Evolutionary conservation across 2,888 invertebrate species (phyloP).

Genomic region (Acronicta psi): DNA sequence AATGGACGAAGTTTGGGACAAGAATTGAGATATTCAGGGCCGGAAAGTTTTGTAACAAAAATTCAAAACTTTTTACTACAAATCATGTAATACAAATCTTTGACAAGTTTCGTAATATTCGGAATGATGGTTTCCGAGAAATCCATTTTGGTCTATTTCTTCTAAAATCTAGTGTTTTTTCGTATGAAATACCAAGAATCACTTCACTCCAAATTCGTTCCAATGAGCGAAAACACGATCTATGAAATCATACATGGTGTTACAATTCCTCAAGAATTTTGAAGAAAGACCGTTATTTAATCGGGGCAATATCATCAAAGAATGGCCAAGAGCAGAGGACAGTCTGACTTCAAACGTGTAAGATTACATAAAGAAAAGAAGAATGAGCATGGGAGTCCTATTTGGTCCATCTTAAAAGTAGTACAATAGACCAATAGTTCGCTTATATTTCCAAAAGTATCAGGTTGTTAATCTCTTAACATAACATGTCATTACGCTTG

Average conservation of each 20-base stretch:
- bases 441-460: too few species aligned
- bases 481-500: too few species aligned
- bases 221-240: background rate
- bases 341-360: too few species aligned
- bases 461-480: too few species aligned
- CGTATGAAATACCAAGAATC: background rate
- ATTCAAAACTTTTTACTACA: slow-evolving; percentile 3
- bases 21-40: slow-evolving; percentile 10
- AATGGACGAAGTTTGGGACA: slow-evolving; percentile 14
- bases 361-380: too few species aligned
- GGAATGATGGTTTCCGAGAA: background rate
- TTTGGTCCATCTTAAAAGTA: too few species aligned
- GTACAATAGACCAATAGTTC: too few species aligned
- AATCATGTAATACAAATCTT: background rate
- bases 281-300: background rate
- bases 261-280: background rate
- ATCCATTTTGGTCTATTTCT: background rate
- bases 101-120: slow-evolving; percentile 1
- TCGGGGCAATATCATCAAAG: too few species aligned
- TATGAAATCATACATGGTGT: background rate
- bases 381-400: too few species aligned
- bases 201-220: background rate
- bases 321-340: too few species aligned
- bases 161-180: background rate
- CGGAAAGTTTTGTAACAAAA: slow-evolving; percentile 8